Base-by-base conservation (phyloP, 2,797 vertebrate genomes). In the Brachymystax lenok region DNA sequence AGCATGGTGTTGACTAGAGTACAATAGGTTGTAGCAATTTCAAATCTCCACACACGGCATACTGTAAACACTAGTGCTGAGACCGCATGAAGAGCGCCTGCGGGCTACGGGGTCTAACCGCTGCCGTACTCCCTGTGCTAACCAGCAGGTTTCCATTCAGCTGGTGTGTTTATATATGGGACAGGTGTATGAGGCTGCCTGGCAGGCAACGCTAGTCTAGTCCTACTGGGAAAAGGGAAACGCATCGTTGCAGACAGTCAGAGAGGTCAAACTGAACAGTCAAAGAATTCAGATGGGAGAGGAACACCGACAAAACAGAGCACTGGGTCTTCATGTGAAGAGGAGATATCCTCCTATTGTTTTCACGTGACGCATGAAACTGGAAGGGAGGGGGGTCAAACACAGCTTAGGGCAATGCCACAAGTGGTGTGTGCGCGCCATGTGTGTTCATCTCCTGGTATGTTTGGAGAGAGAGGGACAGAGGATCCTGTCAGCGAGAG, bases 211-310 rank as follows among this genome's bases (percentile, higher is more conserved):
- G 2, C n/a, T n/a, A 59, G 56, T n/a, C 17, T 6, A 6, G 56
- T 59, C 56, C 19, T 19, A n/a, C 56, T 59, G 56, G 56, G 17
- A 5, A 19, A 16, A 54, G 5, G 52, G 56, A n/a, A 59, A 59
- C 10, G 10, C 40, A n/a, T 21, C 7, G 6, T 19, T n/a, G 19
- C 73, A 63, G 33, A 73, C 71, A 3, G 16, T 13, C 51, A 72
- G 24, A 73, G 19, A 73, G 74, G 70, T 76, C 79, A 76, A 71
- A 63, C 61, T 73, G 56, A 74, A 56, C 64, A 30, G 30, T 69
- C 17, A 69, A 30, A 33, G 19, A 59, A 27, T 66, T 28, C 21
- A 66, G 63, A 28, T 14, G 24, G 63, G 13, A 16, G 27, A 14
- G 24, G 21, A n/a, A 19, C 19, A 19, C 56, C 5, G 2, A 59